A percentile compares a stretch with the other conserved stretches of the same genome.
These are phyloP conservation scores for Nibea coibor DNA, from an alignment of 2,113 vertebrate species.

Conservation along the genomic window DNA sequence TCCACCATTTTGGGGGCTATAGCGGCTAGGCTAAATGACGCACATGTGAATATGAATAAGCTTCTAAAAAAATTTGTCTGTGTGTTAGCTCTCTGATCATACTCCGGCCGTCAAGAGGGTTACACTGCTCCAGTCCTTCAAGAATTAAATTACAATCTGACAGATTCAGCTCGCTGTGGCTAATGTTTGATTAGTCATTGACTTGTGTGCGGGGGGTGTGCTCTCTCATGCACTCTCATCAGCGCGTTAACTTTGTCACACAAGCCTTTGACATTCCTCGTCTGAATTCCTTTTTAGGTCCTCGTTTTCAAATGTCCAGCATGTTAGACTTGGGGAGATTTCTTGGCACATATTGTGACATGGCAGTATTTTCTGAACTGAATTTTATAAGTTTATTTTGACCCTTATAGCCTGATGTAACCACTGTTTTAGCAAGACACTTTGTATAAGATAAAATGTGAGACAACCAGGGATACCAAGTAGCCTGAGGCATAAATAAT, in stretches of 20 bases:
- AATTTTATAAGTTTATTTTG: no score
- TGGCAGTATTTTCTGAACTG: no score
- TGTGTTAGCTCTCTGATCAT: not conserved
- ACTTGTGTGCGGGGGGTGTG: slow-evolving; percentile 3
- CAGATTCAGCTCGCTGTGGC: slow-evolving; percentile 6
- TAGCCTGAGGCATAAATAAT: no score
- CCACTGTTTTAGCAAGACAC: no score
- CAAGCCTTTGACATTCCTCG: slow-evolving; percentile 31
- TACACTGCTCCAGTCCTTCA: not conserved
- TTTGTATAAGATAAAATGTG: no score
- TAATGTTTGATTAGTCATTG: slow-evolving; percentile 39
- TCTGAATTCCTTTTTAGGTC: slow-evolving; percentile 12
- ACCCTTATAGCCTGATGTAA: no score
- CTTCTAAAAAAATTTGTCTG: not conserved
- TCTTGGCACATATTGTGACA: no score
- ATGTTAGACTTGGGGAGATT: no score
- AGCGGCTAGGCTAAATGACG: not conserved
- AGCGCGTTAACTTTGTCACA: slow-evolving; percentile 5
- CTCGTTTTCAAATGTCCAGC: not conserved
- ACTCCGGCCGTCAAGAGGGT: not conserved
- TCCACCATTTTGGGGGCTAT: not conserved
- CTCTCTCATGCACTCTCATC: slow-evolving; percentile 1
- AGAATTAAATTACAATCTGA: slow-evolving; percentile 25
- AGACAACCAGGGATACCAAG: no score
- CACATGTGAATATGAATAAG: not conserved